These are phyloP conservation scores for Siderastrea radians DNA, from an alignment of 92 coral and sea anemone species.

Conservation along the genomic window DNA sequence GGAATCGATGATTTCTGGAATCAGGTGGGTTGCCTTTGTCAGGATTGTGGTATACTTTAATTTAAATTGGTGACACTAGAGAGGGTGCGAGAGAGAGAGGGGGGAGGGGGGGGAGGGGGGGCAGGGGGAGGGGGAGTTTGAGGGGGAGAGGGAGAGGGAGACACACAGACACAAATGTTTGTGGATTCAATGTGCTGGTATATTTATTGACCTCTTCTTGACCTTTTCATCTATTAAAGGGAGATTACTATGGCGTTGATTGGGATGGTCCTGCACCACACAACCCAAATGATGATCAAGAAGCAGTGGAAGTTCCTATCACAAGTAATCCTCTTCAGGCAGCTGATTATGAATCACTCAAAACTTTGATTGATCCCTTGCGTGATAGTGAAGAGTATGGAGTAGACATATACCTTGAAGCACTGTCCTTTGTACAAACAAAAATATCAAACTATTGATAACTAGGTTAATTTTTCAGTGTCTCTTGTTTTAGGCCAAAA, in stretches of 20 bases:
- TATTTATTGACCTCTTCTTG: background rate
- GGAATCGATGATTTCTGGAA: slow-evolving; percentile 56
- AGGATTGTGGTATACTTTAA: background rate
- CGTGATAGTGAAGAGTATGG: slow-evolving; percentile 42
- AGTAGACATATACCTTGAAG: slow-evolving; percentile 43
- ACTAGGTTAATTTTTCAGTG: slow-evolving; percentile 2
- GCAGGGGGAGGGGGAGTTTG: too few relatives aligned
- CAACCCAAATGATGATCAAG: slow-evolving; percentile 28
- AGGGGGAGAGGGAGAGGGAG: too few relatives aligned
- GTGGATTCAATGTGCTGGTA: background rate
- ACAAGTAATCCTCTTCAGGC: slow-evolving; percentile 25
- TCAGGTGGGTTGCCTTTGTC: slow-evolving; percentile 33
- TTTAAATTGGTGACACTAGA: too few relatives aligned
- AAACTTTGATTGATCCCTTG: slow-evolving; percentile 33
- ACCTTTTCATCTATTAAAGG: background rate
- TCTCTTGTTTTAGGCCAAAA: background rate
- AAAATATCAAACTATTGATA: slow-evolving; percentile 29
- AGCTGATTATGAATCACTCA: slow-evolving; percentile 36
- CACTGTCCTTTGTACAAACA: slow-evolving; percentile 29
- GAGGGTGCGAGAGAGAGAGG: too few relatives aligned
- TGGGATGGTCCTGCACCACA: slow-evolving; percentile 56
- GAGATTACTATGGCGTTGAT: slow-evolving; percentile 64
- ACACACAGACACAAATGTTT: too few relatives aligned
- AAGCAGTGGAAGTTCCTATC: slow-evolving; percentile 41
- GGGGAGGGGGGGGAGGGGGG: too few relatives aligned